Evolutionary conservation across 2,113 vertebrate genomes (phyloP), one percentile per base, ranked within the genome.

Genomic region (Eudyptes chrysolophus): DNA sequence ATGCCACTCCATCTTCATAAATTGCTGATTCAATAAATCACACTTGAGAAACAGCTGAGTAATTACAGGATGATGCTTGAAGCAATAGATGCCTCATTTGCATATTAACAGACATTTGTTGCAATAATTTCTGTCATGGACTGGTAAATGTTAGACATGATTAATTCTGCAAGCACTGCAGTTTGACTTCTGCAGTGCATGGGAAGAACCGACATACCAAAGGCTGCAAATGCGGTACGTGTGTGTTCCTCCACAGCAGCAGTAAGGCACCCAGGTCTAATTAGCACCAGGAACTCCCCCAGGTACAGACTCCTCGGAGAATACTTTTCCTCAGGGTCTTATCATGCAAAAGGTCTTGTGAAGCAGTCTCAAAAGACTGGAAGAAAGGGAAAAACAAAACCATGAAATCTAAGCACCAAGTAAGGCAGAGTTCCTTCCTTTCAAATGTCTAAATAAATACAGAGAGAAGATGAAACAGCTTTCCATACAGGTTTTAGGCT

Each of bases 21-120:
- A 97, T 92, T 98, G 96, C 97, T 98, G 95, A 98, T 98, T 98
- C 98, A 97, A 98, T 97, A 98, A 98, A 98, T 98, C 97, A 98
- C 65, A 92, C 69, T 97, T 90, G 83, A 97, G 95, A 97, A 98
- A 96, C 80, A 98, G 95, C 85, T 97, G 92, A 98, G 94, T 98
- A 98, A 98, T 98, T 98, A 96, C 66, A 88, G 89, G 87, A 96
- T 88, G 88, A 97, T 89, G 92, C 95, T 87, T 94, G 74, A 97
- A 97, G 95, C 72, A 79, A 84, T 83, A 81, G 55, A 79, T 84
- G 78, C 60, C 54, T 97, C 88, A 97, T 98, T 97, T 98, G 83
- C 97, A 98, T 98, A 96, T 92, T 96, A 98, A 98, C 93, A 97
- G 95, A 95, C 87, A 97, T 98, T 97, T 97, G 80, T 97, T 96